Evolutionary conservation across 1,140 invertebrate species (phyloP).

Genomic region (Holotrichia oblita): DNA sequence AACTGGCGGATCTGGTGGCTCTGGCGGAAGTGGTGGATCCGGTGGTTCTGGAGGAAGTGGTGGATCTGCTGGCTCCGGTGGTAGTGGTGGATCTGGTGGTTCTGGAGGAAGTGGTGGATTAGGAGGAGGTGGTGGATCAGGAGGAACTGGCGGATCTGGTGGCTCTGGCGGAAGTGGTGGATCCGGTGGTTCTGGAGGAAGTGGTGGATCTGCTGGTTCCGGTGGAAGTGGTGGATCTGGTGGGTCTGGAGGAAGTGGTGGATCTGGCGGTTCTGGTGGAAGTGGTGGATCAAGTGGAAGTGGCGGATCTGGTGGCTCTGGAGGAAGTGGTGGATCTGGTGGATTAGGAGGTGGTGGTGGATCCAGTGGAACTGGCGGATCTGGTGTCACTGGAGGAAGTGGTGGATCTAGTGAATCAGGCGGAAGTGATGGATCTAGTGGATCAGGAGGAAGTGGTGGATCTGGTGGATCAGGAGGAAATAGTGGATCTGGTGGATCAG

Average conservation of each 20-base stretch:
- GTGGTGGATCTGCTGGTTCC: background rate
- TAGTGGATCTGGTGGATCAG: too few species aligned
- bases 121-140: slow-evolving; percentile 3
- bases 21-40: slow-evolving; percentile 47
- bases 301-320: slow-evolving; percentile 19
- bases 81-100: slow-evolving; percentile 58
- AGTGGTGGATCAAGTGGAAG: slow-evolving; percentile 44
- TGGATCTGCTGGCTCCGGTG: background rate
- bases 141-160: background rate
- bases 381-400: slow-evolving; percentile 38
- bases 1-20: slow-evolving; percentile 67
- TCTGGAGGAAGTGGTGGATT: slow-evolving; percentile 70
- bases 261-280: background rate
- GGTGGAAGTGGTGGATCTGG: slow-evolving; percentile 46
- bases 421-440: slow-evolving; percentile 48
- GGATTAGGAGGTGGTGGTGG: background rate
- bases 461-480: too few species aligned
- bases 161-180: background rate
- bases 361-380: background rate
- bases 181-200: slow-evolving; percentile 41
- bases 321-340: background rate
- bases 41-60: background rate
- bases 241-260: slow-evolving; percentile 46
- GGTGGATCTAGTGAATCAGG: slow-evolving; percentile 46
- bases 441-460: slow-evolving; percentile 46